Base-by-base conservation (phyloP, 30 jellyfish, hydroid and myxozoan genomes). In the Chironex yamaguchii region DNA sequence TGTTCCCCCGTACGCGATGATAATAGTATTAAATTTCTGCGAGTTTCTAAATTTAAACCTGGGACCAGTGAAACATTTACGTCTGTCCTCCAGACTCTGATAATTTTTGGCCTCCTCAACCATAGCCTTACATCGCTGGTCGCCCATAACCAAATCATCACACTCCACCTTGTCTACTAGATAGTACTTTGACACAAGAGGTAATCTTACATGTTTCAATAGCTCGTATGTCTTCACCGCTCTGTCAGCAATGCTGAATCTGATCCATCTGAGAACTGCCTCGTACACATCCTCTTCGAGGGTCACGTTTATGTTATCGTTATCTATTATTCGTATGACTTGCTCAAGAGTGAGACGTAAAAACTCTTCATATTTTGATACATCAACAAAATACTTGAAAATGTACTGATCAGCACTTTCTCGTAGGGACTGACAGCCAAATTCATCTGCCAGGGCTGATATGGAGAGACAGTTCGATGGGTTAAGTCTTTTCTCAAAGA, bases 391-490 rank as follows among this genome's bases (percentile, higher is more conserved):
- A 71, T 94, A 86, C 36, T 85, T 70, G 67, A 63, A 85, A 22
- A 94, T 77, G 64, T 67, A 94, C 4, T 76, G 27, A 73, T 94
- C 97, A 0, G 99, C 99, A 70, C 96, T 95, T 48, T 71, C 72
- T 29, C 93, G 77, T 25, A 94, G 71, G 20, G 99, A 36, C 23
- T 67, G 76, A 62, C 99, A 94, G 52, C 89, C 78, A 77, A 94
- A 94, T 71, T 94, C 96, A 58, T 94, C 97, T 22, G 99, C 99
- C 29, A 94, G 82, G 28, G 99, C 53, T 36, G 99, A 96, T 29
- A 94, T 94, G 23, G 99, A 94, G 30, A 94, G 52, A 63, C 99
- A 94, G 67, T 94, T 94, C 23, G 99, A 78, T 20, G 99, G 97
- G 49, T 94, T 65, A 6, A 94, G 90, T 62, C 81, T 83, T 53